Percentiles rank a stretch among this genome's conserved stretches.
These are phyloP conservation scores for Diabrotica virgifera DNA, from an alignment of 1,140 invertebrate species.

Conservation along the genomic window DNA sequence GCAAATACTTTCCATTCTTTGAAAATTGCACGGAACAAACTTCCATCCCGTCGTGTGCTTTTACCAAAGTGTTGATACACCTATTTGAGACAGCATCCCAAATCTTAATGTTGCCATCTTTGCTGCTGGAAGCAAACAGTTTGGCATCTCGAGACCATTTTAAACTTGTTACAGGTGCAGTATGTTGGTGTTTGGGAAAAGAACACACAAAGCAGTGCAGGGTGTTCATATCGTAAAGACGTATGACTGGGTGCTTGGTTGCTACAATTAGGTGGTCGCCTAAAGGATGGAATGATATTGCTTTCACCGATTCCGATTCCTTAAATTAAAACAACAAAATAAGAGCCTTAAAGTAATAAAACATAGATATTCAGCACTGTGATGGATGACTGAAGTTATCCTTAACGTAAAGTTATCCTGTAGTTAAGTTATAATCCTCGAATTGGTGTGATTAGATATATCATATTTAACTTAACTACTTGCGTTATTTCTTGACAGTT, in stretches of 20 bases:
- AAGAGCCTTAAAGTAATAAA: background rate
- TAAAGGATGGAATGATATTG: constrained; percentile 90
- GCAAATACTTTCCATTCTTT: constrained; percentile 95
- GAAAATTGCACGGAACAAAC: constrained; percentile 94
- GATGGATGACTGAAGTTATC: too few relatives aligned
- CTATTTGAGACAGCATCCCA: constrained; percentile 93
- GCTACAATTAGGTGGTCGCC: constrained; percentile 94
- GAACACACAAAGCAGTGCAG: constrained; percentile 93
- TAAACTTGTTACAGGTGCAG: constrained; percentile 68
- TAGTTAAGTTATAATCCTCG: too few relatives aligned
- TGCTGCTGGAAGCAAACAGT: constrained; percentile 86
- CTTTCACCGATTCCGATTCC: constrained; percentile 87
- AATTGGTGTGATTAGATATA: too few relatives aligned
- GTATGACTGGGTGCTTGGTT: constrained; percentile 85
- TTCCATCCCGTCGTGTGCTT: constrained; percentile 92
- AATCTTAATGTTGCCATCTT: constrained; percentile 91
- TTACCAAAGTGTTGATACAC: constrained; percentile 90
- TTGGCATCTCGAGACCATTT: constrained; percentile 75
- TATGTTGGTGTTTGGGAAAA: constrained; percentile 90
- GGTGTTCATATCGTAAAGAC: constrained; percentile 94
- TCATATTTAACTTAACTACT: too few relatives aligned
- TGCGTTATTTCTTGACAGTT: too few relatives aligned
- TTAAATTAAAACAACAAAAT: constrained; percentile 41
- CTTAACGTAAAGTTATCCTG: too few relatives aligned
- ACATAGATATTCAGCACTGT: too few relatives aligned